These are phyloP conservation scores for Microctonus brassicae DNA, from an alignment of 2,888 invertebrate genomes.

Conservation along the genomic window DNA sequence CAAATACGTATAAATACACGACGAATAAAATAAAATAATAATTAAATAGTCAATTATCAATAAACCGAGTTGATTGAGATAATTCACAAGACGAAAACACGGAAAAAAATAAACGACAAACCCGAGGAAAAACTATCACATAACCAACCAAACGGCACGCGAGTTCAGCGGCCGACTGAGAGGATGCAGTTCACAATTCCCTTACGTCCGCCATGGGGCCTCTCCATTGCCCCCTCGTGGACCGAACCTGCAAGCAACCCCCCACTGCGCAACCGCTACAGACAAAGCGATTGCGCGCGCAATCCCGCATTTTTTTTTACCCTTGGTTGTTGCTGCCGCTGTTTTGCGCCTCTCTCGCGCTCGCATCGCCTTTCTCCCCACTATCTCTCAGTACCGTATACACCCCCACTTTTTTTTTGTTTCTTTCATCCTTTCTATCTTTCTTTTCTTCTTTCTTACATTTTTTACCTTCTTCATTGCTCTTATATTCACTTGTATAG, in stretches of 20 bases:
- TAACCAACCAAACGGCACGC: slow-evolving; percentile 60
- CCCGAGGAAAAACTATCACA: slow-evolving; percentile 18
- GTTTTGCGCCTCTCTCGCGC: slow-evolving; percentile 12
- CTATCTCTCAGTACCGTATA: no score
- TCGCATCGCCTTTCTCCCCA: slow-evolving; percentile 3
- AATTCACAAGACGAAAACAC: slow-evolving; percentile 22
- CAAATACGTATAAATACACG: not conserved
- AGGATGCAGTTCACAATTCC: slow-evolving; percentile 69
- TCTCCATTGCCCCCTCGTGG: slow-evolving; percentile 59
- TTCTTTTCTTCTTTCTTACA: not conserved
- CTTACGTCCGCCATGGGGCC: slow-evolving; percentile 64
- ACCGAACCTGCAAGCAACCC: slow-evolving; percentile 48
- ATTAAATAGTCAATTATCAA: not conserved
- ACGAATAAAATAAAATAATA: not conserved
- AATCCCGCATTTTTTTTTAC: slow-evolving; percentile 40
- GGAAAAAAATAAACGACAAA: slow-evolving; percentile 29
- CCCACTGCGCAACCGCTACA: slow-evolving; percentile 51
- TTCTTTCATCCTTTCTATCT: slow-evolving; percentile 11
- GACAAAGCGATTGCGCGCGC: slow-evolving; percentile 69
- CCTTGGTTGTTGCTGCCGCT: slow-evolving; percentile 15
- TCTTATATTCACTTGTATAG: not conserved
- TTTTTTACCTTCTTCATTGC: not conserved
- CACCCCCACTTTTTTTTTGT: not conserved
- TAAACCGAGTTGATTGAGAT: not conserved
- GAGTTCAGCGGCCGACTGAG: slow-evolving; percentile 68